phyloP scores from a whole-genome alignment of 2,113 vertebrate species.

The Cinclus cinclus region DNA sequence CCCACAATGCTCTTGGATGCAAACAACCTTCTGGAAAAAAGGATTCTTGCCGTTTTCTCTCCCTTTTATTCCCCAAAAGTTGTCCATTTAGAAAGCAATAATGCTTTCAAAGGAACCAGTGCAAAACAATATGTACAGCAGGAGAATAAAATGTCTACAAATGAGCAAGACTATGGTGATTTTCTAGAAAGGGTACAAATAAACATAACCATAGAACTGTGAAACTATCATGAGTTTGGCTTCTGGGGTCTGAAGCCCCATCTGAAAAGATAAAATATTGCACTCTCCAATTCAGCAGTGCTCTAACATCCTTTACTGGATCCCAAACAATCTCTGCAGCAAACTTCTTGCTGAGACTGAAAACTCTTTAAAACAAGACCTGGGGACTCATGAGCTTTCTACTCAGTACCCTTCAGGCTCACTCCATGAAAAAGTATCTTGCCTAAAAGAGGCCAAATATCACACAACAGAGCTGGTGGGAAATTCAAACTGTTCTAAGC shows the following conservation, averaged over 20 bases:
- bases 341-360: slow-evolving; percentile 48
- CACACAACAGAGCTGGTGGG: slow-evolving; percentile 47
- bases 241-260: slow-evolving; percentile 26
- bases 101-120: not conserved
- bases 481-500: slow-evolving; percentile 58
- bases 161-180: not conserved
- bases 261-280: not conserved
- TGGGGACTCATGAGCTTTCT: slow-evolving; percentile 38
- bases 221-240: not conserved
- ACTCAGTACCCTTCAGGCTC: slow-evolving; percentile 42
- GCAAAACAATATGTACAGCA: not conserved
- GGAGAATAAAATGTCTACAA: not conserved
- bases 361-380: slow-evolving; percentile 47
- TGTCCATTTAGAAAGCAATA: not conserved
- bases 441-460: slow-evolving; percentile 56
- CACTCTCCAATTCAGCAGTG: not conserved
- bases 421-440: slow-evolving; percentile 1
- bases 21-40: slow-evolving; percentile 21
- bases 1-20: not conserved
- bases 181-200: not conserved
- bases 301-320: not conserved
- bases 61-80: not conserved
- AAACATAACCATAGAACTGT: not conserved
- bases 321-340: not conserved
- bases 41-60: not conserved